Evolutionary conservation across 2,888 invertebrate species (phyloP).

Genomic region (Eupsilia transversa): DNA sequence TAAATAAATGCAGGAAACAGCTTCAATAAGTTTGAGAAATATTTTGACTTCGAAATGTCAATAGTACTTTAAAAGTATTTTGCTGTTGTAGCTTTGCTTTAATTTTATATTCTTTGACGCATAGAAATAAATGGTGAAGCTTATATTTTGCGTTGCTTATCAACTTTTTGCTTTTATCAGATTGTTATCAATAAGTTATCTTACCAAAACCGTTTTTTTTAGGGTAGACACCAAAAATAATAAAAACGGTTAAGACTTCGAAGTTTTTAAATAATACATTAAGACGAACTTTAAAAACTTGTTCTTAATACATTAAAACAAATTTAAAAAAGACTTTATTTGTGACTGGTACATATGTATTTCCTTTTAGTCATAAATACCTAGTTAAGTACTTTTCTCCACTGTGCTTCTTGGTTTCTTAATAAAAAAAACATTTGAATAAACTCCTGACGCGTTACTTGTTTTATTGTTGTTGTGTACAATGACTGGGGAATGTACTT

Average conservation of each 20-base stretch:
- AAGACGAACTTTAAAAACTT: too few relatives aligned
- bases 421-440: too few relatives aligned
- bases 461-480: conserved; percentile 26
- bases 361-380: too few relatives aligned
- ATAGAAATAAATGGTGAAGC: not conserved
- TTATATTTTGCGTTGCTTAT: not conserved
- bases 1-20: not conserved
- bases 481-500: not conserved
- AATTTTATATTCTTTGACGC: not conserved
- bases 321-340: too few relatives aligned
- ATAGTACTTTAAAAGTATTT: not conserved
- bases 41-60: not conserved
- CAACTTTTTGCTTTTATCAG: not conserved
- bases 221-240: too few relatives aligned
- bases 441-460: conserved; percentile 21
- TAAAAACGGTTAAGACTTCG: too few relatives aligned
- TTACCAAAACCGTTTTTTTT: not conserved
- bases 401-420: not conserved
- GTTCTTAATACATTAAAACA: too few relatives aligned
- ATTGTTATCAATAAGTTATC: too few relatives aligned
- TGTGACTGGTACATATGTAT: not conserved
- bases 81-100: not conserved
- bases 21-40: not conserved
- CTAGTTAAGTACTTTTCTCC: not conserved
- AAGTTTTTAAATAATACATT: too few relatives aligned